Conservation (phyloP, 2,113 vertebrate genomes). For the Protobothrops mucrosquamatus region DNA sequence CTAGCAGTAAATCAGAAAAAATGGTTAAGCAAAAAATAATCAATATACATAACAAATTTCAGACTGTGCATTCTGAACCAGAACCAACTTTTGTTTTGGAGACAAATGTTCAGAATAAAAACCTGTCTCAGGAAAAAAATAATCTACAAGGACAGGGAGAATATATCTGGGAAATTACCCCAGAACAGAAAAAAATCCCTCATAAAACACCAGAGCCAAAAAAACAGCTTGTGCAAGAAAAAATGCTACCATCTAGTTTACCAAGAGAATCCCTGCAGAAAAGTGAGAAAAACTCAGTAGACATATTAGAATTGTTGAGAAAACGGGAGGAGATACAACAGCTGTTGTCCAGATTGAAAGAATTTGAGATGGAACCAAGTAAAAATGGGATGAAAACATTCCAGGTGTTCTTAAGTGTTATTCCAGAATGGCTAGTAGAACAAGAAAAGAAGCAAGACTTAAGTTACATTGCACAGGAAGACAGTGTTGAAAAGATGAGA, state of each 20-base stretch:
- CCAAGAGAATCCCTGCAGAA: slow-evolving; percentile 47
- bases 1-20: slow-evolving; percentile 36
- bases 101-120: slow-evolving; percentile 44
- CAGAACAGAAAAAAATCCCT: slow-evolving; percentile 33
- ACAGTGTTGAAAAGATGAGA: slow-evolving; percentile 64
- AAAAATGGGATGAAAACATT: slow-evolving; percentile 67
- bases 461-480: slow-evolving; percentile 54
- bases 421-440: slow-evolving; percentile 72
- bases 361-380: slow-evolving; percentile 70
- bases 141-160: slow-evolving; percentile 40
- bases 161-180: slow-evolving; percentile 17
- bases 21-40: slow-evolving; percentile 38
- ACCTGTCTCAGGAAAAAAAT: slow-evolving; percentile 26
- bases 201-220: slow-evolving; percentile 40
- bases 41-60: slow-evolving; percentile 29
- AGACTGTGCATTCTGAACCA: slow-evolving; percentile 40
- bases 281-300: slow-evolving; percentile 56
- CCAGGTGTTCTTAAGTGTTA: slow-evolving; percentile 68
- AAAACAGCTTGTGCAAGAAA: slow-evolving; percentile 48
- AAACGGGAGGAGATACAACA: slow-evolving; percentile 72
- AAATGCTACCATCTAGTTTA: slow-evolving; percentile 35
- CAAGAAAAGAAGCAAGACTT: slow-evolving; percentile 69
- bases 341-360: slow-evolving; percentile 73
- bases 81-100: slow-evolving; percentile 42
- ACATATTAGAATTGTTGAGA: slow-evolving; percentile 66